Conservation (phyloP, 2,797 vertebrate species). For the Otolemur crassicaudatus region DNA sequence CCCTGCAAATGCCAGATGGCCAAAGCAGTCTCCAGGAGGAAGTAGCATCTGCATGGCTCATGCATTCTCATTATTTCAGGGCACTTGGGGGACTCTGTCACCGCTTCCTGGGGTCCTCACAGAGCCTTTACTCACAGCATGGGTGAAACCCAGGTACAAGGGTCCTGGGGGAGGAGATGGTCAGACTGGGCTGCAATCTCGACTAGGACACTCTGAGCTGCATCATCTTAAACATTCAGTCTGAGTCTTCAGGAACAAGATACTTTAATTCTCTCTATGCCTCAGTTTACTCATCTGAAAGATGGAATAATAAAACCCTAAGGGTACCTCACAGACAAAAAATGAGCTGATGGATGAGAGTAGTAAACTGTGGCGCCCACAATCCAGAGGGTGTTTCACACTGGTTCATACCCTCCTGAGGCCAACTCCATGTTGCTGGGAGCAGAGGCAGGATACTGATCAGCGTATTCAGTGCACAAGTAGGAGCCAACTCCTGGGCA, state of each 20-base stretch:
- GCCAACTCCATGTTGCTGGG: rapidly evolving
- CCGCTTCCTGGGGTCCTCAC: no score
- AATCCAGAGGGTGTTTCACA: rapidly evolving
- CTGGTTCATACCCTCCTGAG: rapidly evolving
- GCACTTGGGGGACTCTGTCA: background rate
- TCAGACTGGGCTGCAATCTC: background rate
- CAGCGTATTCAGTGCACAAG: rapidly evolving
- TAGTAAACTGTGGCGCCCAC: rapidly evolving
- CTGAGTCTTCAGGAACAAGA: background rate
- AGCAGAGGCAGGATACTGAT: rapidly evolving
- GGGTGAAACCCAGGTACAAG: rapidly evolving
- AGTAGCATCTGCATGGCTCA: rapidly evolving
- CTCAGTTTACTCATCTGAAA: background rate
- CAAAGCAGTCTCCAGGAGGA: background rate
- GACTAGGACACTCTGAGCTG: rapidly evolving
- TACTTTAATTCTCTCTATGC: background rate
- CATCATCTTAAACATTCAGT: rapidly evolving
- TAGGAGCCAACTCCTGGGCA: background rate
- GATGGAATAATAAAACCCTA: background rate
- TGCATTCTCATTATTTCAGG: background rate
- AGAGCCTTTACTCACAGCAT: background rate
- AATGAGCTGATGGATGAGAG: rapidly evolving
- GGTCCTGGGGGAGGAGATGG: background rate
- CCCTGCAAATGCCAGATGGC: background rate
- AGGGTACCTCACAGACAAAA: background rate